These are phyloP conservation scores for Deroptyus accipitrinus DNA, from an alignment of 2,113 vertebrate species.

Conservation along the genomic window DNA sequence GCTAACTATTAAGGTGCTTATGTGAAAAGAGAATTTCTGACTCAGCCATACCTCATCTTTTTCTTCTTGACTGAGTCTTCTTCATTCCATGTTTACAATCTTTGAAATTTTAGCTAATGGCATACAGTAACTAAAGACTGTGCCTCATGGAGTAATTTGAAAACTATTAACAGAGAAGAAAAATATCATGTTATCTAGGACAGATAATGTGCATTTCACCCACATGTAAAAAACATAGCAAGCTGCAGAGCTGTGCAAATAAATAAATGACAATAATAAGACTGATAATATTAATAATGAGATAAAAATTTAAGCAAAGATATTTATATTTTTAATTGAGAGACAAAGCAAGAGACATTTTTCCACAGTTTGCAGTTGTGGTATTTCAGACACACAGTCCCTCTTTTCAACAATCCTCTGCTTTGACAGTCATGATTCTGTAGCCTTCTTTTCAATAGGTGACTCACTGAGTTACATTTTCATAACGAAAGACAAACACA, in stretches of 20 bases:
- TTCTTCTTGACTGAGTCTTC: constrained; percentile 15
- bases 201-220: not conserved
- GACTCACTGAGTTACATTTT: not conserved
- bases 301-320: not conserved
- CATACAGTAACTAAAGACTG: not conserved
- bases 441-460: not conserved
- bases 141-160: not conserved
- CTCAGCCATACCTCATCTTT: not conserved
- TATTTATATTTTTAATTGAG: not conserved
- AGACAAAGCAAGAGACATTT: not conserved
- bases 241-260: not conserved
- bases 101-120: constrained; percentile 17
- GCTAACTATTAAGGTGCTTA: constrained; percentile 15
- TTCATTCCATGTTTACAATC: not conserved
- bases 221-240: not conserved
- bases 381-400: not conserved
- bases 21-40: not conserved
- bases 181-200: not conserved
- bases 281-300: not conserved
- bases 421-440: not conserved
- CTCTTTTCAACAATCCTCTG: not conserved
- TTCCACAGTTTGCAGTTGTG: not conserved
- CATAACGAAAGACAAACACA: constrained; percentile 18
- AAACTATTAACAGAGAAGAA: not conserved
- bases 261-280: not conserved